Evolutionary conservation across 1,140 invertebrate genomes (phyloP).

Genomic region (Drosophila melanica): DNA sequence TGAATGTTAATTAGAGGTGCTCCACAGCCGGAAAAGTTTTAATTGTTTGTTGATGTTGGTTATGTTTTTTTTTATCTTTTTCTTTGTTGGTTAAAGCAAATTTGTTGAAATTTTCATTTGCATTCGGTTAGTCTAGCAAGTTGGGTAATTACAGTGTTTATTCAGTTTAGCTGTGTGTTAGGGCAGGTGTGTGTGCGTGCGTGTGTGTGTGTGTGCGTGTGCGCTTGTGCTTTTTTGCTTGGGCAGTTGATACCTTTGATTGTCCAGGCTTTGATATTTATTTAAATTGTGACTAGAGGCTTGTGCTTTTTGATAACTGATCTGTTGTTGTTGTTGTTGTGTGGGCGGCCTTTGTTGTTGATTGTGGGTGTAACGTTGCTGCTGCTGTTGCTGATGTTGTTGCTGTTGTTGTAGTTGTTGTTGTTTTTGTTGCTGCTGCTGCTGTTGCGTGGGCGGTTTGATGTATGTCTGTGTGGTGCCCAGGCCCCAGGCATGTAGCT

Average conservation of each 20-base stretch:
- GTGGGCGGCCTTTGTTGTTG: constrained; percentile 48
- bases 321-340: constrained; percentile 63
- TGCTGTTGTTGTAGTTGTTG: constrained; percentile 54
- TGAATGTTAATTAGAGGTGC: constrained; percentile 18
- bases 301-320: constrained; percentile 69
- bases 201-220: constrained; percentile 23
- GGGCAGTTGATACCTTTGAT: constrained; percentile 74
- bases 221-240: constrained; percentile 21
- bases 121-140: neutral
- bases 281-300: constrained; percentile 81
- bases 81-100: neutral
- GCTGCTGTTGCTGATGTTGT: constrained; percentile 41
- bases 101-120: neutral
- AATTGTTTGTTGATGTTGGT: constrained; percentile 1
- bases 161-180: neutral
- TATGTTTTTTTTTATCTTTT: neutral
- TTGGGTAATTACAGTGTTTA: constrained; percentile 5
- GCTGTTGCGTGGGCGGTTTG: constrained; percentile 34
- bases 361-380: constrained; percentile 43
- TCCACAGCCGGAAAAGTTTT: neutral
- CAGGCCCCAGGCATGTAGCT: constrained; percentile 86
- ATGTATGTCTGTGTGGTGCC: constrained; percentile 69
- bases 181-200: neutral
- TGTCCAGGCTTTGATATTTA: constrained; percentile 74
- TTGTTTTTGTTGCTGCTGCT: constrained; percentile 38